These are phyloP conservation scores for Orycteropus afer DNA, from an alignment of 2,113 vertebrate species.

Conservation along the genomic window DNA sequence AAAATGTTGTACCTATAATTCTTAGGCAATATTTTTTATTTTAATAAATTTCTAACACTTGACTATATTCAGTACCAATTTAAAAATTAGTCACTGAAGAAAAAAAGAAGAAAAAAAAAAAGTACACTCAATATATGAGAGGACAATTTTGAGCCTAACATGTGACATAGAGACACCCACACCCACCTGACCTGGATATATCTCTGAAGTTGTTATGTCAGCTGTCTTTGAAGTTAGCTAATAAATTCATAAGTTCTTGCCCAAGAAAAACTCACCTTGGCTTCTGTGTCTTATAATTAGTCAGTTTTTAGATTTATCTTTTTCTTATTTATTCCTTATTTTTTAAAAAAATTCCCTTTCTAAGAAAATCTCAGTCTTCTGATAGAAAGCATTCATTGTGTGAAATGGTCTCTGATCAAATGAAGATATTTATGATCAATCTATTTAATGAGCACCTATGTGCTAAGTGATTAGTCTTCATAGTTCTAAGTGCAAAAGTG, in stretches of 20 bases:
- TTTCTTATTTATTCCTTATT: slow-evolving; percentile 52
- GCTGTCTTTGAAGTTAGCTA: not conserved
- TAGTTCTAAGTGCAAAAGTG: not conserved
- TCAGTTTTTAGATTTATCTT: slow-evolving; percentile 70
- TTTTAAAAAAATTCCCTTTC: slow-evolving; percentile 47
- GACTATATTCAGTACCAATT: not conserved
- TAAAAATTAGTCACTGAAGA: not conserved
- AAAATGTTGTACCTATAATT: not conserved
- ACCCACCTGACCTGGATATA: not conserved
- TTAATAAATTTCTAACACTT: not conserved
- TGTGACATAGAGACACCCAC: not conserved
- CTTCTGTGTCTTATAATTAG: slow-evolving; percentile 70
- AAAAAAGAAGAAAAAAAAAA: too few relatives aligned
- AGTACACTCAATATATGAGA: not conserved
- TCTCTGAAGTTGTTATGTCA: not conserved
- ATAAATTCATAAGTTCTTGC: not conserved
- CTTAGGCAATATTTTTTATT: not conserved
- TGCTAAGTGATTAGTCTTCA: not conserved
- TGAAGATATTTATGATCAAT: not conserved
- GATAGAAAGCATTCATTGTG: not conserved
- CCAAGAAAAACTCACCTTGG: slow-evolving; percentile 36
- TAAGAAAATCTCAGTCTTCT: not conserved
- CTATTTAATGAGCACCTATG: not conserved
- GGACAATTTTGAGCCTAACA: not conserved
- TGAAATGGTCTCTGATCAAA: not conserved